phyloP scores from a whole-genome alignment of 1,140 invertebrate species.

The Choristoneura fumiferana region DNA sequence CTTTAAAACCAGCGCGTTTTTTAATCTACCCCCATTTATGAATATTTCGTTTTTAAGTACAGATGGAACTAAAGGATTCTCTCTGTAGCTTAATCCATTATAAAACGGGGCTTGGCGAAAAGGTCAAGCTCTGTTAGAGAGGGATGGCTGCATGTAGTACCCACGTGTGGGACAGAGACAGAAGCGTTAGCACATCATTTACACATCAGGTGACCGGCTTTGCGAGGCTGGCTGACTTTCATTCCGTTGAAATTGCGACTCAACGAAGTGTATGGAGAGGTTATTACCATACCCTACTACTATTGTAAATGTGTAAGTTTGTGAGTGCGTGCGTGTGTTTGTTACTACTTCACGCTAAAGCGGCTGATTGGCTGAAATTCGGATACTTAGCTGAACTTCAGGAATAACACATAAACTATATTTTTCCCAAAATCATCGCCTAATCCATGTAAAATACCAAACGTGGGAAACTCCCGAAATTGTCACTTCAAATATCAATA shows the following conservation, averaged over 20 bases:
- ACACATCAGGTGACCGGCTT: slow-evolving; percentile 54
- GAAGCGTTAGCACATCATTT: slow-evolving; percentile 45
- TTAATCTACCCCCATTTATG: slow-evolving; percentile 8
- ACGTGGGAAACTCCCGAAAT: no score
- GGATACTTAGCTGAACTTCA: no score
- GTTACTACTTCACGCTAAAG: no score
- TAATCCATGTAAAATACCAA: no score
- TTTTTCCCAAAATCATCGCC: no score
- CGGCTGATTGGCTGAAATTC: no score
- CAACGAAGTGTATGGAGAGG: slow-evolving; percentile 41
- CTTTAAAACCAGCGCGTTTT: background rate
- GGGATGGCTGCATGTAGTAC: slow-evolving; percentile 23
- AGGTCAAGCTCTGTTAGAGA: slow-evolving; percentile 30
- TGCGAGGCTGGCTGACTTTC: slow-evolving; percentile 42
- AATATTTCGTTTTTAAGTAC: slow-evolving; percentile 13
- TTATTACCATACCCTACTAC: slow-evolving; percentile 20
- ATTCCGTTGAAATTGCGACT: slow-evolving; percentile 51
- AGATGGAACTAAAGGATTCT: slow-evolving; percentile 31
- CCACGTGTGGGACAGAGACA: slow-evolving; percentile 30
- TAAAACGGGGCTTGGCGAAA: slow-evolving; percentile 25
- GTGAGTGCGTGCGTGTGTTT: no score
- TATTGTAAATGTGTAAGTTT: no score
- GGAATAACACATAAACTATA: no score
- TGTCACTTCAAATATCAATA: no score
- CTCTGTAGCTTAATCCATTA: slow-evolving; percentile 32